A percentile compares a stretch with the other conserved stretches of the same genome.
phyloP scores from a whole-genome alignment of 92 coral and sea anemone genomes.

The Phenganax stokvisi region DNA sequence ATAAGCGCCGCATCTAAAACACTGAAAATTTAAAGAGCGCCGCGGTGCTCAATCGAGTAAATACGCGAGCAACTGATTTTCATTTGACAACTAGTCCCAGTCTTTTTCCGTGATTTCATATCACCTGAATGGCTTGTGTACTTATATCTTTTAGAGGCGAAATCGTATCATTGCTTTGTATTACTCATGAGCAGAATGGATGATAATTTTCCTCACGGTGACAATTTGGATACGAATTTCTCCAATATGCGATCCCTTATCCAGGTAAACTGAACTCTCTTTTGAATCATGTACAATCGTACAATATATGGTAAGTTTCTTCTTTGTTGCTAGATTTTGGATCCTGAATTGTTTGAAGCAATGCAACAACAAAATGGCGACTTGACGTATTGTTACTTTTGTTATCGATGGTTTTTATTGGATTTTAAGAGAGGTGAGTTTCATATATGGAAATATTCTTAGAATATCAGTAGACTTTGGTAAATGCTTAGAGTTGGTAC shows the following conservation, averaged over 20 bases:
- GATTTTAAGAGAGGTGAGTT: slow-evolving; percentile 91
- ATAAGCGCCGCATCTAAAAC: too few relatives aligned
- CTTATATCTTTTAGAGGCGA: slow-evolving; percentile 58
- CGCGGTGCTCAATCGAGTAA: too few relatives aligned
- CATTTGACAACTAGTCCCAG: not conserved
- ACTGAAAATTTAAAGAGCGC: too few relatives aligned
- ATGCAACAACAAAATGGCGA: slow-evolving; percentile 91
- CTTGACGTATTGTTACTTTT: slow-evolving; percentile 91
- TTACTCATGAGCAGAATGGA: slow-evolving; percentile 95
- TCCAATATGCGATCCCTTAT: slow-evolving; percentile 96
- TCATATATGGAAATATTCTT: not conserved
- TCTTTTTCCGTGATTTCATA: not conserved
- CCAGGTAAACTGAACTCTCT: slow-evolving; percentile 50
- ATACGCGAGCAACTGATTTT: too few relatives aligned
- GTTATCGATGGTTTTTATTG: slow-evolving; percentile 97
- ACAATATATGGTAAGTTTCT: not conserved
- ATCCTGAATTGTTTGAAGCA: slow-evolving; percentile 93
- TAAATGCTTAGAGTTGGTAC: too few relatives aligned
- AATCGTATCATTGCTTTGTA: slow-evolving; percentile 93
- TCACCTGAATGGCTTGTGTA: not conserved
- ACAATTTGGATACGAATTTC: slow-evolving; percentile 91
- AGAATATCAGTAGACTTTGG: not conserved
- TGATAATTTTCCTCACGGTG: slow-evolving; percentile 92
- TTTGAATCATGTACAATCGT: too few relatives aligned
- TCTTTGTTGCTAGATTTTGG: slow-evolving; percentile 55